These are phyloP conservation scores for Sisor rabdophorus DNA, from an alignment of 2,113 vertebrate genomes.

Conservation along the genomic window DNA sequence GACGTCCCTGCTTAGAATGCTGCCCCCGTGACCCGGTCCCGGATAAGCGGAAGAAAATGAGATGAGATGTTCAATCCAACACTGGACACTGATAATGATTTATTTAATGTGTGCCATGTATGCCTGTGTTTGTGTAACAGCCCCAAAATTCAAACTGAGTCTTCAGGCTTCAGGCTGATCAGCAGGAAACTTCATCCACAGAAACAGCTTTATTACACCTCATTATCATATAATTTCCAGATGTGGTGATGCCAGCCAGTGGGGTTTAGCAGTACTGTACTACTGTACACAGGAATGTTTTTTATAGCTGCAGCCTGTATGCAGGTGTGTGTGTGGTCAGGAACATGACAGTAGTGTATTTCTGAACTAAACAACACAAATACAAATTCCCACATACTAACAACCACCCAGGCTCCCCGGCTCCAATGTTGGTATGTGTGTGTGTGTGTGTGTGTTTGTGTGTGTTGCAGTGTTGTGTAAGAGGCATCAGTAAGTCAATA, in stretches of 20 bases:
- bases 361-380: neutral
- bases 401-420: conserved; percentile 33
- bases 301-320: neutral
- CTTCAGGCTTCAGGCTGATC: conserved; percentile 6
- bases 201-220: conserved; percentile 49
- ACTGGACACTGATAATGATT: no score
- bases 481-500: conserved; percentile 54
- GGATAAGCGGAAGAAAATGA: no score
- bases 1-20: no score
- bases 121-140: neutral
- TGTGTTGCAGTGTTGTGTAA: conserved; percentile 31
- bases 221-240: conserved; percentile 62
- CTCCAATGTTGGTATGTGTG: conserved; percentile 15
- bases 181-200: conserved; percentile 49
- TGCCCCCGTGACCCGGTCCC: no score
- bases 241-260: conserved; percentile 43
- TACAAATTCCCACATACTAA: conserved; percentile 21
- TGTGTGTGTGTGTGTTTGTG: conserved; percentile 36
- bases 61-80: no score
- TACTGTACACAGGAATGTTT: conserved; percentile 5
- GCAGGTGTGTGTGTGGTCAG: neutral
- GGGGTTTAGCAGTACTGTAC: conserved; percentile 29
- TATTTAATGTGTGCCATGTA: no score
- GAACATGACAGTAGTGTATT: neutral
- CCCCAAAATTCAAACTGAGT: neutral